phyloP scores from a whole-genome alignment of 2,888 invertebrate genomes.

The Euplexia lucipara region DNA sequence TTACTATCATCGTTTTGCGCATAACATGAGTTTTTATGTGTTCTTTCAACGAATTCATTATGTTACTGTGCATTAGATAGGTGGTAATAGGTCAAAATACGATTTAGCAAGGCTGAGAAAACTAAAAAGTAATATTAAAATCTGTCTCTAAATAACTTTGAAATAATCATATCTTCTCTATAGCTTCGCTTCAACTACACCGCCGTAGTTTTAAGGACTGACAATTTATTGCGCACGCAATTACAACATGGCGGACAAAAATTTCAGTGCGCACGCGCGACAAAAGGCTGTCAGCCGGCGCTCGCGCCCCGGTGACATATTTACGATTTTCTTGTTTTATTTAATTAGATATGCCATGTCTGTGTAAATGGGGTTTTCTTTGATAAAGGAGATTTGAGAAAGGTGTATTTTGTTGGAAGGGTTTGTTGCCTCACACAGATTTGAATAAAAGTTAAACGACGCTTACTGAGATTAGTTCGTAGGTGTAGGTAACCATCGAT shows the following conservation, averaged over 20 bases:
- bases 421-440: too few species aligned
- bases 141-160: too few species aligned
- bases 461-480: too few species aligned
- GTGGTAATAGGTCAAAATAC: too few species aligned
- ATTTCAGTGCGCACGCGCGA: constrained; percentile 71
- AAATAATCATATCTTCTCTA: not conserved
- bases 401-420: not conserved
- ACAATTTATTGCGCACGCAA: constrained; percentile 69
- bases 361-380: constrained; percentile 31
- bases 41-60: too few species aligned
- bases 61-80: too few species aligned
- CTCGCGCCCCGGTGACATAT: constrained; percentile 64
- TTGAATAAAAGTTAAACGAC: too few species aligned
- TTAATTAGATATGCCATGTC: constrained; percentile 57
- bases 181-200: constrained; percentile 23
- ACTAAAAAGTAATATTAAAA: too few species aligned
- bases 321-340: constrained; percentile 61
- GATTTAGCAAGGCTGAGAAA: too few species aligned
- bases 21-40: too few species aligned
- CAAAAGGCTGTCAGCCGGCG: constrained; percentile 74
- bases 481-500: too few species aligned
- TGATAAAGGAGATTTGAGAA: not conserved
- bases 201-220: constrained; percentile 39
- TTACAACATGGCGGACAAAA: constrained; percentile 77
- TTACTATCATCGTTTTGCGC: too few species aligned